Evolutionary conservation across 2,888 invertebrate species (phyloP), one percentile per base, ranked within the genome.

Genomic region (Teleogryllus oceanicus): DNA sequence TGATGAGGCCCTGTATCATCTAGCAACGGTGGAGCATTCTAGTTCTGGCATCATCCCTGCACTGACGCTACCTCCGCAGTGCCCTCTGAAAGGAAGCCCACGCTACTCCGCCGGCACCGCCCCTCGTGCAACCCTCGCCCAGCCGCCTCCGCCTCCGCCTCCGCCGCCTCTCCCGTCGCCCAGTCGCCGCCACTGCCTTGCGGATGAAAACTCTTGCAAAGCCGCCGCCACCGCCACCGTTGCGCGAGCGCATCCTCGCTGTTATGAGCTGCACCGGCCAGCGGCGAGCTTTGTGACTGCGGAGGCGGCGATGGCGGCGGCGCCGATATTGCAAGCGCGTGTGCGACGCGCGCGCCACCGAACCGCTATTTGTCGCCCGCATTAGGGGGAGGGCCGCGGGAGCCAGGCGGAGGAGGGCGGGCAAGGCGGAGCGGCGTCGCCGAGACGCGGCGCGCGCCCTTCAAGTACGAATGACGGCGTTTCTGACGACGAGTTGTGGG

Each of bases 231-330:
- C 24, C 24, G 24, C 24, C 24, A 18, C 62, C 62, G 62, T 62
- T n/a, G 62, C 13, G 37, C 37, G 37, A 37, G 37, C 37, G 62
- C 62, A 62, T 62, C 62, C 62, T 62, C 62, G 16, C 62, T 13
- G 16, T 62, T 62, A 62, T 62, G 62, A 62, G 62, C 62, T 13
- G 62, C 62, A n/a, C 62, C 62, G 62, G 62, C 62, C 62, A 62
- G 62, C 62, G 62, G 62, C 62, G 62, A 62, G 62, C 62, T 62
- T 62, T 62, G 62, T 62, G 62, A 62, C 62, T 13, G 62, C 62
- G 62, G 4, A 13, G 16, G 62, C 62, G 62, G 16, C 13, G 62
- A 62, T 13, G 62, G 62, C 62, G 62, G 62, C 62, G 16, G 62
- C 62, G 62, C 62, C 13, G 62, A 62, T 62, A 62, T 62, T 62